A percentile compares a stretch with the other conserved stretches of the same genome.
phyloP scores from a whole-genome alignment of 2,113 vertebrate genomes.

The Eudyptes chrysolophus region DNA sequence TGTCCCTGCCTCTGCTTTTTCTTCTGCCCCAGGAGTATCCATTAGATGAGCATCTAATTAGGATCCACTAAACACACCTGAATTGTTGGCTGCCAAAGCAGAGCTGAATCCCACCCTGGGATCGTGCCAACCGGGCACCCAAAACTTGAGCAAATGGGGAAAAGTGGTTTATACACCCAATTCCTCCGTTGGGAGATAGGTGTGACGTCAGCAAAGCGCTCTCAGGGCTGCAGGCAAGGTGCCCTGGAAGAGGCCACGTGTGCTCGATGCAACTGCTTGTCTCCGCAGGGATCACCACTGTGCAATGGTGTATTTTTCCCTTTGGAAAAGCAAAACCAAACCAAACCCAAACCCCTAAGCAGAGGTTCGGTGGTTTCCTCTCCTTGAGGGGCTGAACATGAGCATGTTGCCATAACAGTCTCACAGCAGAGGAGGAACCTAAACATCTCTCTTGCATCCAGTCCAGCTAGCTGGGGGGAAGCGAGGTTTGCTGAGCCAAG shows the following conservation, averaged over 20 bases:
- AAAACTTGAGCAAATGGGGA: not conserved
- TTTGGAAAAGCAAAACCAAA: not conserved
- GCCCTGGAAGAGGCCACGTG: not conserved
- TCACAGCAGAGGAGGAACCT: not conserved
- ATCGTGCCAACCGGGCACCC: rapidly evolving
- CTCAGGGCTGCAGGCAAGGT: not conserved
- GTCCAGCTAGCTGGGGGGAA: not conserved
- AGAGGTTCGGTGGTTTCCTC: not conserved
- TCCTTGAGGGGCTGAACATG: not conserved
- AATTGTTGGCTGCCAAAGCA: not conserved
- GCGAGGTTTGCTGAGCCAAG: not conserved
- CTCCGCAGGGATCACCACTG: not conserved
- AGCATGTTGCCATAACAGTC: not conserved
- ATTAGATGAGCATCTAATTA: not conserved
- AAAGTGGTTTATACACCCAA: not conserved
- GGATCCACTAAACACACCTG: not conserved
- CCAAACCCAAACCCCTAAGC: not conserved
- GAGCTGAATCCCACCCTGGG: not conserved
- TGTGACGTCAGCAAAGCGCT: rapidly evolving
- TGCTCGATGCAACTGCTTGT: not conserved
- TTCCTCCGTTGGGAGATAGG: not conserved
- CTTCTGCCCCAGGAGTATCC: not conserved
- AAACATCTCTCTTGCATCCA: not conserved
- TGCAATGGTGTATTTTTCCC: not conserved
- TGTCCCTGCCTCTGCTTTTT: not conserved